phyloP scores from a whole-genome alignment of 2,797 vertebrate genomes.

The Falco novaeseelandiae region DNA sequence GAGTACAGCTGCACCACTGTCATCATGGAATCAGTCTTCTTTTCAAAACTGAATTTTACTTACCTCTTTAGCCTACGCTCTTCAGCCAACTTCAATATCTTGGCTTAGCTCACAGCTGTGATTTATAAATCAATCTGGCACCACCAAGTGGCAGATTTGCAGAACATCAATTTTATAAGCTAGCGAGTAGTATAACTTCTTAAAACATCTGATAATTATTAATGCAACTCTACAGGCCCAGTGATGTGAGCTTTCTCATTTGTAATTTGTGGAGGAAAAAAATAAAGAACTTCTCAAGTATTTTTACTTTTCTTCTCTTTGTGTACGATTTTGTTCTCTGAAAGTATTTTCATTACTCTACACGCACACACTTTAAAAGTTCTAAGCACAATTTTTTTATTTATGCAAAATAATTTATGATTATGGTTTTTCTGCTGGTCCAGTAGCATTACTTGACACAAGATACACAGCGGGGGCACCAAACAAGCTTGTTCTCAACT shows the following conservation, averaged over 20 bases:
- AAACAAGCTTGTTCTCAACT: not conserved
- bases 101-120: not conserved
- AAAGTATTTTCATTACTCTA: not conserved
- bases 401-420: too few relatives aligned
- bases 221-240: not conserved
- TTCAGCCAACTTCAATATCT: not conserved
- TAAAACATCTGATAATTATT: rapidly evolving
- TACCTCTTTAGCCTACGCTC: rapidly evolving
- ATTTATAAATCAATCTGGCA: conserved; percentile 24
- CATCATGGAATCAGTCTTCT: not conserved
- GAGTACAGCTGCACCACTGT: not conserved
- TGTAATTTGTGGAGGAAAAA: not conserved
- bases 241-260: rapidly evolving
- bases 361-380: not conserved
- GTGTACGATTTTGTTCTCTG: not conserved
- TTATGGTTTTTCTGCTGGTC: not conserved
- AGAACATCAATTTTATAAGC: not conserved
- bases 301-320: not conserved
- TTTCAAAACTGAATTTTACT: not conserved
- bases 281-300: not conserved
- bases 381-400: not conserved
- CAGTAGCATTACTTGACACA: not conserved
- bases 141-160: conserved; percentile 48
- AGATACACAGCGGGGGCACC: not conserved
- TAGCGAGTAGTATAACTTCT: rapidly evolving